phyloP scores from a whole-genome alignment of 92 coral and sea anemone species.

The Porites rus region DNA sequence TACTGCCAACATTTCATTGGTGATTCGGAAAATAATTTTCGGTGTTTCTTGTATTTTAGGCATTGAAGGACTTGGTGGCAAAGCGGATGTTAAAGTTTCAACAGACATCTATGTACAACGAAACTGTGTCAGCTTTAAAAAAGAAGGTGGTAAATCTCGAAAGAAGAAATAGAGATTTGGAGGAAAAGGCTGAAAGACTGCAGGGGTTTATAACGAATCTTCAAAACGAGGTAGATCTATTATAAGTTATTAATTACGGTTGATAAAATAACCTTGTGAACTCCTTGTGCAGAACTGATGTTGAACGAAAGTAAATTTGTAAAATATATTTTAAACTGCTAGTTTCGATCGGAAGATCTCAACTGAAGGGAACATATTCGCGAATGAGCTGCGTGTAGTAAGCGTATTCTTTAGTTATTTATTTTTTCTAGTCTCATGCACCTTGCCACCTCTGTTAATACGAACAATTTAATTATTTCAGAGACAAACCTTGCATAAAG shows the following conservation, averaged over 20 bases:
- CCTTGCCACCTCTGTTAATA: too few species aligned
- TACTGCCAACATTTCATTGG: not conserved
- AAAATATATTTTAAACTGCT: not conserved
- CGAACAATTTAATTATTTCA: too few species aligned
- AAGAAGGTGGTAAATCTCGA: constrained; percentile 33
- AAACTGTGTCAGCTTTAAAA: constrained; percentile 20
- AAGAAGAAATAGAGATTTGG: constrained; percentile 27
- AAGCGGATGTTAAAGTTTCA: constrained; percentile 45
- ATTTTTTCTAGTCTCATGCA: too few species aligned
- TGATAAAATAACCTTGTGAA: not conserved
- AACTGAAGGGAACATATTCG: too few species aligned
- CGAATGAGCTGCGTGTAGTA: not conserved
- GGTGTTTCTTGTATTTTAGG: not conserved
- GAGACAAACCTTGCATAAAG: too few species aligned
- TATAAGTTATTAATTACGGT: not conserved
- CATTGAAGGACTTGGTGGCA: constrained; percentile 35
- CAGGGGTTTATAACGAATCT: constrained; percentile 10
- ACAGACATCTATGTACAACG: constrained; percentile 27
- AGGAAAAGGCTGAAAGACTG: constrained; percentile 26
- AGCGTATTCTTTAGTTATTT: not conserved
- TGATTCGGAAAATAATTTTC: not conserved
- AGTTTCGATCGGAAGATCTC: too few species aligned
- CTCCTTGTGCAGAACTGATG: not conserved
- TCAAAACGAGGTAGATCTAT: constrained; percentile 4
- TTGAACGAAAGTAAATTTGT: not conserved